Base-by-base conservation (phyloP, 2,113 vertebrate species). In the Phyllopteryx taeniolatus region DNA sequence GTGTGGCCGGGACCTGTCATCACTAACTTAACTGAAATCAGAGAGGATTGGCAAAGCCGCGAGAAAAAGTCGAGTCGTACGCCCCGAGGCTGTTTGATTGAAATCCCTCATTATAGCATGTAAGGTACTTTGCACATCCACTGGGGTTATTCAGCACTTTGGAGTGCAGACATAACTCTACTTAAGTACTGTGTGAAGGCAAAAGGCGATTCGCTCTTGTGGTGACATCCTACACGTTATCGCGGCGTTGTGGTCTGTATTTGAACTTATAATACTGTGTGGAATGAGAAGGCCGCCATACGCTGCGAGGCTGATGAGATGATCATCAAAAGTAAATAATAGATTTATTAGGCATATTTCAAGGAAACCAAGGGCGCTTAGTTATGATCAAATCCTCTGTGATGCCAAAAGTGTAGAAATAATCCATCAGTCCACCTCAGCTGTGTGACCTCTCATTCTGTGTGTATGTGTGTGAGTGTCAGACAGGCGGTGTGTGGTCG, bases 11-110 rank as follows among this genome's bases (percentile, higher is more conserved):
- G 68, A 42, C 47, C 72, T 72, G 74, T 80, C 83, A 75, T 73
- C 87, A 49, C 74, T 46, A 27, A 70, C 73, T 56, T 51, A 80
- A 79, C 79, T 87, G 84, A 90, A 89, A 88, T 85, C 68, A 84
- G 81, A 84, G 83, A 77, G 59, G 66, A 39, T 35, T 64, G 56
- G 70, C 68, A 42, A 69, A 66, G 49, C 35, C 27, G 33, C 39
- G 72, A 71, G 71, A 70, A 70, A 70, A 15, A 74, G 62, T 35
- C 15, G 31, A 68, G 74, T 31, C 56, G 27, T 20, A 20, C 70
- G 64, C 69, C 47, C 20, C 4, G 49, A 43, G 3, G 62, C 39
- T 70, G 19, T 84, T 78, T 80, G 49, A 75, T 64, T 73, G 70
- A 79, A 79, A 70, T 72, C 71, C 62, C 61, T 79, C 77, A 61